Conservation (phyloP, 1,140 invertebrate genomes). For the Brachionus rotundiformis region DNA sequence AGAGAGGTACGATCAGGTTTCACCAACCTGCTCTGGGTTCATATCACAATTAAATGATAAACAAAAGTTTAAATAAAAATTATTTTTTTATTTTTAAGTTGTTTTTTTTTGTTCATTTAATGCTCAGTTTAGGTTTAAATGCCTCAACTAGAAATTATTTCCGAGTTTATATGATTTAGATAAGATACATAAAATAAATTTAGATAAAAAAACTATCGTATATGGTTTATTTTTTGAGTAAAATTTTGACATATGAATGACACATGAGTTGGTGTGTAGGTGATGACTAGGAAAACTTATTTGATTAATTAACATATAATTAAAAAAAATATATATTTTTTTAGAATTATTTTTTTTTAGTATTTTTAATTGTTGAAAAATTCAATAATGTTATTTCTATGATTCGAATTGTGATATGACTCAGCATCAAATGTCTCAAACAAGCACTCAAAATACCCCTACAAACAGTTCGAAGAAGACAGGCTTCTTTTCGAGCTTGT, state of each 20-base stretch:
- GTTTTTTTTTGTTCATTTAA: no score
- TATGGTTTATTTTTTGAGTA: no score
- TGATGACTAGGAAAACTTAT: neutral
- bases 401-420: neutral
- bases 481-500: slow-evolving; percentile 16
- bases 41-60: neutral
- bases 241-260: no score
- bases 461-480: neutral
- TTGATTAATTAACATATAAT: slow-evolving; percentile 1
- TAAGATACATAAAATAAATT: neutral
- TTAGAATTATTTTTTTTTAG: neutral
- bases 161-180: no score
- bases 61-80: no score
- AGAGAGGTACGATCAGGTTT: neutral
- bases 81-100: neutral
- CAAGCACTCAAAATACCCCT: neutral
- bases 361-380: neutral
- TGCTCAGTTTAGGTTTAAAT: neutral
- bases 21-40: slow-evolving; percentile 46
- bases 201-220: neutral
- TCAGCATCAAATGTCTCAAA: slow-evolving; percentile 7
- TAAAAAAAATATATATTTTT: neutral
- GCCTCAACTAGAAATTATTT: neutral
- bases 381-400: neutral
- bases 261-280: neutral